Conservation (phyloP, 37 sponge, comb jelly and placozoan species). For the Cladorhizidae sp. region DNA sequence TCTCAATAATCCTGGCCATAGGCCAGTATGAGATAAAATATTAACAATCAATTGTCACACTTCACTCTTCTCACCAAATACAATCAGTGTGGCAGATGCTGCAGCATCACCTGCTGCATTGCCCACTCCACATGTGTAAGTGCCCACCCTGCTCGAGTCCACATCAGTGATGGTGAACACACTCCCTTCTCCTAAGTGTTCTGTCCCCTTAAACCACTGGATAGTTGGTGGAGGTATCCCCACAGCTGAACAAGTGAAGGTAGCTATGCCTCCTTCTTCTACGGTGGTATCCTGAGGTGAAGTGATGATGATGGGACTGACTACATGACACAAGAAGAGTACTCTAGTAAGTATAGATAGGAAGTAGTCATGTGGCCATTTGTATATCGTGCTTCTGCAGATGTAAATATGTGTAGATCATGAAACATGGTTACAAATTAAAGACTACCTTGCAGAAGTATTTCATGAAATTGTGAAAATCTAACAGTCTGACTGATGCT, state of each 20-base stretch:
- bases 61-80: constrained; percentile 50
- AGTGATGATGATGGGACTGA: constrained; percentile 38
- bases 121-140: constrained; percentile 51
- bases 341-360: too few species aligned
- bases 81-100: constrained; percentile 28
- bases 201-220: constrained; percentile 17
- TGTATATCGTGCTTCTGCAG: too few species aligned
- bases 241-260: constrained; percentile 42
- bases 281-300: constrained; percentile 33
- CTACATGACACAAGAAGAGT: constrained; percentile 28
- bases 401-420: too few species aligned
- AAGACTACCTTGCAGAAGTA: too few species aligned
- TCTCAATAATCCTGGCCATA: too few species aligned
- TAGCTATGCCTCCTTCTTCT: constrained; percentile 8
- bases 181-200: not conserved
- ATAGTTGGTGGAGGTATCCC: constrained; percentile 61
- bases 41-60: not conserved
- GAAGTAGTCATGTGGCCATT: too few species aligned
- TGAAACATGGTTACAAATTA: too few species aligned
- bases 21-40: not conserved
- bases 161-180: constrained; percentile 15
- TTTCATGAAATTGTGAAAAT: too few species aligned
- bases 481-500: too few species aligned
- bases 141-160: constrained; percentile 12
- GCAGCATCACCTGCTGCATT: constrained; percentile 35